These are phyloP conservation scores for Thereva nobilitata DNA, from an alignment of 2,888 invertebrate species.

Conservation along the genomic window DNA sequence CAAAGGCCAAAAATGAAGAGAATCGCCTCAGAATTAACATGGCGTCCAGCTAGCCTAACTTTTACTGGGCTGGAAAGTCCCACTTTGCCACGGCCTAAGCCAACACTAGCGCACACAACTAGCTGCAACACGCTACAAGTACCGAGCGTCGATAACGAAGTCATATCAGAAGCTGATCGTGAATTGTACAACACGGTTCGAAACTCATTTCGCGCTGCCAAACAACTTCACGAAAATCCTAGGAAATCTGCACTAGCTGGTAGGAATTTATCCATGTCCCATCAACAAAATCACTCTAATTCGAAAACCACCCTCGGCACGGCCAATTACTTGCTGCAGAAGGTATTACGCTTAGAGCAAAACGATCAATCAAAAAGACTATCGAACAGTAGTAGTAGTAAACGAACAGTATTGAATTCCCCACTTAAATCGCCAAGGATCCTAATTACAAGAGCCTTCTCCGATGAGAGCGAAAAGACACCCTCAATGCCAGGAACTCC, in stretches of 20 bases:
- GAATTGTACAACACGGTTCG: constrained; percentile 49
- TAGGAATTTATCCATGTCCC: neutral
- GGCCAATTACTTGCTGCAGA: constrained; percentile 52
- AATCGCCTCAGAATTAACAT: constrained; percentile 60
- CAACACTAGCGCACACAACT: constrained; percentile 64
- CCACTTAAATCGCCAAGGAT: constrained; percentile 68
- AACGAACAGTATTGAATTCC: constrained; percentile 44
- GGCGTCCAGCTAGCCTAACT: constrained; percentile 58
- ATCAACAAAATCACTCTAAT: neutral
- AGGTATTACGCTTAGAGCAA: constrained; percentile 63
- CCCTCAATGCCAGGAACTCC: constrained; percentile 58
- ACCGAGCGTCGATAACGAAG: constrained; percentile 59
- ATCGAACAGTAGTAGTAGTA: constrained; percentile 43
- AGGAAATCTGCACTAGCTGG: constrained; percentile 26
- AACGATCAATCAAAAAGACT: constrained; percentile 43
- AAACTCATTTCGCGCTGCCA: constrained; percentile 44
- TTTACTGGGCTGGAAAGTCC: constrained; percentile 49
- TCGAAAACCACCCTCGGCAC: constrained; percentile 22
- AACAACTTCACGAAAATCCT: constrained; percentile 32
- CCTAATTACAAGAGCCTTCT: constrained; percentile 73
- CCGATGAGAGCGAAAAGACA: constrained; percentile 69
- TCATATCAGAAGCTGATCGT: constrained; percentile 53
- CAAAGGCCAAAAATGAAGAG: constrained; percentile 54
- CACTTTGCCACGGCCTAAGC: constrained; percentile 45
- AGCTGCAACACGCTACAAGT: constrained; percentile 71